phyloP scores from a whole-genome alignment of 2,113 vertebrate genomes.

The Hyaena hyaena region DNA sequence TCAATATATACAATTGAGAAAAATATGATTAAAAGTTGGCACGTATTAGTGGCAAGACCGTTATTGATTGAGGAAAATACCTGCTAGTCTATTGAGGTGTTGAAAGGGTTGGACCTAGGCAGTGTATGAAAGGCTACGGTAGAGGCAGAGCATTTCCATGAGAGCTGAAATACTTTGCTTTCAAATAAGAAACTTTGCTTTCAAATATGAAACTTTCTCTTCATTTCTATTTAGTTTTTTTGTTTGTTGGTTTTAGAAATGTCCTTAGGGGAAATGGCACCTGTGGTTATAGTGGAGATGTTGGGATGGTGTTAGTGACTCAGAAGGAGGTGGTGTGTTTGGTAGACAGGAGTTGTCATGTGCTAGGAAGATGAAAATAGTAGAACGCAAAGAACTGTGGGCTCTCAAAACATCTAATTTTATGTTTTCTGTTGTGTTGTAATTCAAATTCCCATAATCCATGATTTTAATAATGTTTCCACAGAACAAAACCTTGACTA shows the following conservation, averaged over 20 bases:
- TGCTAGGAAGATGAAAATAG: neutral
- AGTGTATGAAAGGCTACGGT: neutral
- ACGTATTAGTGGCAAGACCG: neutral
- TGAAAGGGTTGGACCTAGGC: neutral
- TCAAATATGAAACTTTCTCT: neutral
- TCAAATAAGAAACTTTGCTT: neutral
- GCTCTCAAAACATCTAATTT: neutral
- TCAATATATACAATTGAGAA: neutral
- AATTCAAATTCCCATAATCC: neutral
- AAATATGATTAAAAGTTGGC: neutral
- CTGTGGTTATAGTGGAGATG: rapidly evolving
- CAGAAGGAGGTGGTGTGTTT: neutral
- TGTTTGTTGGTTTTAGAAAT: neutral
- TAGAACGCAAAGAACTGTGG: neutral
- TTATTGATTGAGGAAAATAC: neutral
- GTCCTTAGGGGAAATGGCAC: neutral
- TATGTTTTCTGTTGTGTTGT: neutral
- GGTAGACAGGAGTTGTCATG: neutral
- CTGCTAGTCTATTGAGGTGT: rapidly evolving
- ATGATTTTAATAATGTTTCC: neutral
- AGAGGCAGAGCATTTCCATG: neutral
- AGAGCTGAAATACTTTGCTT: neutral
- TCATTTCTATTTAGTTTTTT: neutral
- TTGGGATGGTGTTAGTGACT: neutral
- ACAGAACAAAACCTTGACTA: neutral